These are phyloP conservation scores for Rhinoptilus africanus DNA, from an alignment of 2,113 vertebrate genomes.

Conservation along the genomic window DNA sequence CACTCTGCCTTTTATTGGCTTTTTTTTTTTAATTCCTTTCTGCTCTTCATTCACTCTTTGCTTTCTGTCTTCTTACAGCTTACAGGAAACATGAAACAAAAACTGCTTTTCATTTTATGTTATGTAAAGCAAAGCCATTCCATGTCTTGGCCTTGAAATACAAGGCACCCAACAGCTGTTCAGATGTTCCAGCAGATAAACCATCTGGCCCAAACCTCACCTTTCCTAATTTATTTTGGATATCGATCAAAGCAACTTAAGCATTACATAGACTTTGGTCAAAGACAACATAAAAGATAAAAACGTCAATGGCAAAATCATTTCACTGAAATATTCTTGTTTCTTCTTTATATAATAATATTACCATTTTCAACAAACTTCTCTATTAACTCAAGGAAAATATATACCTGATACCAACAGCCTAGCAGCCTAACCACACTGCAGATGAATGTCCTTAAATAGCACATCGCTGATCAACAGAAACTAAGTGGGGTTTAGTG, in stretches of 20 bases:
- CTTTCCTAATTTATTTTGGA: conserved; percentile 19
- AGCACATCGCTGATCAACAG: not conserved
- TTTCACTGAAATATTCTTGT: not conserved
- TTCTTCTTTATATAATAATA: not conserved
- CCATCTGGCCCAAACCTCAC: conserved; percentile 35
- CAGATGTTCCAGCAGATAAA: conserved; percentile 56
- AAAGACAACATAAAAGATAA: not conserved
- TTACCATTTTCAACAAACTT: not conserved
- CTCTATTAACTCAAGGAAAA: not conserved
- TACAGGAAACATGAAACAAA: conserved; percentile 28
- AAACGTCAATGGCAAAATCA: not conserved
- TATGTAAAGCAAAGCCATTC: conserved; percentile 22
- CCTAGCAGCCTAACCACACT: not conserved
- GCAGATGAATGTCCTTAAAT: not conserved
- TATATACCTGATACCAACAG: not conserved
- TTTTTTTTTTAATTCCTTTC: not conserved
- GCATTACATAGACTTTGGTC: not conserved
- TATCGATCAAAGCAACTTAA: conserved; percentile 17
- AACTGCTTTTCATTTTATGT: conserved; percentile 17
- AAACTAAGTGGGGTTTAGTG: not conserved
- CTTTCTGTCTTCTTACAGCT: not conserved
- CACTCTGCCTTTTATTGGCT: not conserved
- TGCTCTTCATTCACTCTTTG: not conserved
- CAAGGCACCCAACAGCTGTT: conserved; percentile 42
- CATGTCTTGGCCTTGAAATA: not conserved